These are phyloP conservation scores for Antechinus flavipes DNA, from an alignment of 2,113 vertebrate species.

Conservation along the genomic window DNA sequence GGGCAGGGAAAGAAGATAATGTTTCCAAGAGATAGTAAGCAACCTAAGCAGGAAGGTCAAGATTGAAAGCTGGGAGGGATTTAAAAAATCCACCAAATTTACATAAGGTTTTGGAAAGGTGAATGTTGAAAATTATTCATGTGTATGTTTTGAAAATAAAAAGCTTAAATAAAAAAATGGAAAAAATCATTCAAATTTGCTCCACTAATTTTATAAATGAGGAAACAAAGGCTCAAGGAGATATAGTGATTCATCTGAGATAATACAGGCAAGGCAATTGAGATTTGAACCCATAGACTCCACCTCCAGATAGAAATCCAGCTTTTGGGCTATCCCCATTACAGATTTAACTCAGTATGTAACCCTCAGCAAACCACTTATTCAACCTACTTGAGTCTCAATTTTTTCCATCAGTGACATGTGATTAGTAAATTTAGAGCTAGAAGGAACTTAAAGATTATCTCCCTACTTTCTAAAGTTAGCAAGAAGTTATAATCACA, in stretches of 20 bases:
- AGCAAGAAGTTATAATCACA: background rate
- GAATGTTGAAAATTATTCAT: no score
- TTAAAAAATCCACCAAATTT: background rate
- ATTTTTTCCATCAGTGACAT: background rate
- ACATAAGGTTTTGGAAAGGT: no score
- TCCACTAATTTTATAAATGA: background rate
- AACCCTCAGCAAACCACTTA: background rate
- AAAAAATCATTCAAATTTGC: background rate
- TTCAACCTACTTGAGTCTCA: constrained; percentile 1
- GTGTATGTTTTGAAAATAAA: no score
- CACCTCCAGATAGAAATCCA: background rate
- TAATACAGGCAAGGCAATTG: background rate
- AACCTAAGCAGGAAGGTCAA: background rate
- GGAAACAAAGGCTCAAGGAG: background rate
- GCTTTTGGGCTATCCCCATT: background rate
- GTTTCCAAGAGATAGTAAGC: constrained; percentile 29
- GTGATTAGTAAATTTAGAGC: background rate
- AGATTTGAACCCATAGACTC: background rate
- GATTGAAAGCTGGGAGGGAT: background rate
- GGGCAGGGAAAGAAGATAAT: constrained; percentile 55
- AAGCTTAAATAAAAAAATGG: no score
- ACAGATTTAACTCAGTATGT: background rate
- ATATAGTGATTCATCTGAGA: background rate
- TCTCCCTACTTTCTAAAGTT: background rate
- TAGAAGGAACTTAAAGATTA: background rate